Evolutionary conservation across 1,140 invertebrate species (phyloP), one percentile per base, ranked within the genome.

Genomic region (Alviniconcha marisindica): DNA sequence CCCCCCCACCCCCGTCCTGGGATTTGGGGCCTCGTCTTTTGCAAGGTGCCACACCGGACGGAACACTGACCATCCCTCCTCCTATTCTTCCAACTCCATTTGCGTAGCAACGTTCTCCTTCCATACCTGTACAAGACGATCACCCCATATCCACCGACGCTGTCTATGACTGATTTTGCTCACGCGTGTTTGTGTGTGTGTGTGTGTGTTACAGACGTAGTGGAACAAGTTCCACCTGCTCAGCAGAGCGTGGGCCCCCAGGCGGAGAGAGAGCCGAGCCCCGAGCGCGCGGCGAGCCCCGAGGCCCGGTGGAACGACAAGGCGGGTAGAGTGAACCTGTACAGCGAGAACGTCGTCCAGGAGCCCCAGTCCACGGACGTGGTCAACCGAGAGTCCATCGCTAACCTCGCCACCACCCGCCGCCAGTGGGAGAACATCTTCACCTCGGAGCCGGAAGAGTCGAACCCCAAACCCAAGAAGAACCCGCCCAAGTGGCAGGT

Each of bases 371-470:
- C 88, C 3, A 89, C 90, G 5, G 90, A 91, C 38, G 73, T 81
- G 54, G 90, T 92, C 21, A 86, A 92, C 73, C 74, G 90, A 31
- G 90, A 91, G 81, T 91, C 90, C 33, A 91, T 92, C 36, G 89
- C 90, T 1, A 89, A 91, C 85, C 81, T 92, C 7, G 54, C 83
- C 15, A 86, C 82, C 24, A 90, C 88, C 12, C 84, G 88, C 24
- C 83, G 88, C 76, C 90, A 91, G 85, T 92, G 91, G 91, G 91
- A 92, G 80, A 85, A 63, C 51, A 87, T 90, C 56, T 86, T 87
- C 33, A 82, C 79, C 48, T 71, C 80, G 18, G 79, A 82, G 21
- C 21, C 66, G 7, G 78, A 83, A 5, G 69, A 83, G 48, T n/a
- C 38, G 21, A 56, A 40, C 18, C 38, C 79, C 5, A 87, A 40